phyloP scores from a whole-genome alignment of 2,113 vertebrate genomes.

The Burhinus oedicnemus region DNA sequence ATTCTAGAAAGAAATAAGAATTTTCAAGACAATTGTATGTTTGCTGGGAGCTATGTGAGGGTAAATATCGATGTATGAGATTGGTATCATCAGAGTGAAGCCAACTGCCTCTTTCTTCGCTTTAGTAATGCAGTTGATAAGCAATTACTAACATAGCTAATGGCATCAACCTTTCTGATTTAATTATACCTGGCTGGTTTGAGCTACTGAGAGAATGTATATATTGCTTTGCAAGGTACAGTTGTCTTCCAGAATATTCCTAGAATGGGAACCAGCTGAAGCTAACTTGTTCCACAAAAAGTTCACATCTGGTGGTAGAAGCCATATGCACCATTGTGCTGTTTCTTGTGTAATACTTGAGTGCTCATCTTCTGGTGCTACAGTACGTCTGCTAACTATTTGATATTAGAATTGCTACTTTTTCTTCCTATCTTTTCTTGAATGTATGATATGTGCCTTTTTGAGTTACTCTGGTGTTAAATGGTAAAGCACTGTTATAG shows the following conservation, averaged over 20 bases:
- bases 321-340: slow-evolving; percentile 71
- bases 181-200: slow-evolving; percentile 1
- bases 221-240: slow-evolving; percentile 62
- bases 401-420: slow-evolving; percentile 55
- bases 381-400: slow-evolving; percentile 27
- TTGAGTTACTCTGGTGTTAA: slow-evolving; percentile 80
- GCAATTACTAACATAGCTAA: slow-evolving; percentile 1
- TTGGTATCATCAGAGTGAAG: background rate
- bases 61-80: background rate
- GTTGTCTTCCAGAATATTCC: slow-evolving; percentile 63
- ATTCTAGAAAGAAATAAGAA: background rate
- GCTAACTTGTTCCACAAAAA: slow-evolving; percentile 25
- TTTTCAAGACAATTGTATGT: background rate
- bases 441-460: slow-evolving; percentile 86
- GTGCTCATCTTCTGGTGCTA: slow-evolving; percentile 69
- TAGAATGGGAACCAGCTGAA: slow-evolving; percentile 35
- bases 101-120: background rate
- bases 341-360: slow-evolving; percentile 46
- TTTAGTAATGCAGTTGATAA: slow-evolving; percentile 3
- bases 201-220: slow-evolving; percentile 28
- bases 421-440: slow-evolving; percentile 68
- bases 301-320: slow-evolving; percentile 63
- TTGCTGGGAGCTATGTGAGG: background rate
- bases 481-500: slow-evolving; percentile 74
- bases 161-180: slow-evolving; percentile 11